Base-by-base conservation (phyloP, 2,888 invertebrate species). In the Labia minor region DNA sequence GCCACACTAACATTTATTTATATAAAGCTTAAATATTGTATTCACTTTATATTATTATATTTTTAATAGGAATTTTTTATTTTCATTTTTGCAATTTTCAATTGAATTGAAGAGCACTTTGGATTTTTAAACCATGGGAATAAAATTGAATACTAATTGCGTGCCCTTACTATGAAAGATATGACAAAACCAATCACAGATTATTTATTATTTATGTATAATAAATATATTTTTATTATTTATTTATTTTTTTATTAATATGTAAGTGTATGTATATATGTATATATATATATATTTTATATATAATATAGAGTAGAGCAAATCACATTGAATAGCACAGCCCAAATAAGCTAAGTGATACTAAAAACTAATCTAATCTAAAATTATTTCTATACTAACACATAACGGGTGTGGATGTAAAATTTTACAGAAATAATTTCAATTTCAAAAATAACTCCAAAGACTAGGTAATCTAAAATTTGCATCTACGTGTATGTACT, bases 171-270 rank as follows among this genome's bases (percentile, higher is more conserved):
- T 49, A 49, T 14, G 14, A 8, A 14, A 49, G 49, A 49, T 49
- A 49, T 49, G 49, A 49, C 49, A 49, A 49, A 49, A 49, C 49
- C 49, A 49, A 49, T 49, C 49, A 49, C 49, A 49, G 49, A 49
- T 49, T 49, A 49, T 26, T 26, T 26, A 26, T 49, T 49, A 49
- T 49, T 49, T 49, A 49, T 49, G 49, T 49, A 49, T 49, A 49
- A 49, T 49, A 49, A 49, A 49, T 49, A 49, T 49, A 26, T 26
- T 26, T 26, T 26, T 26, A 26, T 26, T 8, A 26, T 26, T 26
- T 26, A 6, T 26, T n/a, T n/a, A n/a, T 26, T 26, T 26, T 26
- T 26, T 26, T 8, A 26, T 26, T 26, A 6, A 26, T 26, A 26
- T 26, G 26, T 26, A 26, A 6, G 26, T 26, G 26, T 26, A 26